Evolutionary conservation across 2,797 vertebrate species (phyloP).

Genomic region (Antennarius maculatus): DNA sequence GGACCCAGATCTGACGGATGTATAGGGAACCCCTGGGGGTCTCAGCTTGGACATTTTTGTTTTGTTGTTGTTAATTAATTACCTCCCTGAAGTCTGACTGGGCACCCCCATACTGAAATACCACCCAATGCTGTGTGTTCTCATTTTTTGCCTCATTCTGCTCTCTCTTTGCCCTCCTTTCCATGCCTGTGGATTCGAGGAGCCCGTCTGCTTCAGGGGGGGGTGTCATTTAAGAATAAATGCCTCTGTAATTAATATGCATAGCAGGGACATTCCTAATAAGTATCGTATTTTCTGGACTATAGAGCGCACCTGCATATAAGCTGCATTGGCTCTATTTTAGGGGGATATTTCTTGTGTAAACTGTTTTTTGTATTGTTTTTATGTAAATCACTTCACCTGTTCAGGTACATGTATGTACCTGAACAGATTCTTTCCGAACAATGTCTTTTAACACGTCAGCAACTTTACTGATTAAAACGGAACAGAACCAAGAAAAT

Average conservation of each 20-base stretch:
- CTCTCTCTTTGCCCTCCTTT: slow-evolving; percentile 68
- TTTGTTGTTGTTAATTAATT: slow-evolving; percentile 85
- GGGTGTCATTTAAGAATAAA: slow-evolving; percentile 41
- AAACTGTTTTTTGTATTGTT: too few species aligned
- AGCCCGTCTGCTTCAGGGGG: slow-evolving; percentile 58
- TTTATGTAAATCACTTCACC: too few species aligned
- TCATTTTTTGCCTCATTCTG: slow-evolving; percentile 62
- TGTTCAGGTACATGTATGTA: too few species aligned
- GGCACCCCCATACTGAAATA: slow-evolving; percentile 71
- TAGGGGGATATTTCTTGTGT: too few species aligned
- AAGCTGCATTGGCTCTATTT: too few species aligned
- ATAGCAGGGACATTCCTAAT: neutral
- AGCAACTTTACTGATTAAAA: too few species aligned
- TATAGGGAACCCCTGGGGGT: slow-evolving; percentile 68
- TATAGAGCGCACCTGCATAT: too few species aligned
- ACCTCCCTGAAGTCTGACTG: slow-evolving; percentile 80
- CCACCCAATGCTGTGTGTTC: slow-evolving; percentile 70
- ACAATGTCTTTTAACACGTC: too few species aligned
- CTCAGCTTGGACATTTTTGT: slow-evolving; percentile 78
- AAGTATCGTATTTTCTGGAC: neutral
- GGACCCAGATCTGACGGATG: slow-evolving; percentile 78
- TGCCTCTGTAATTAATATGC: slow-evolving; percentile 6
- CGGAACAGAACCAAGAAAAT: too few species aligned
- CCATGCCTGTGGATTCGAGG: slow-evolving; percentile 43
- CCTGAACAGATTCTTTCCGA: too few species aligned